These are phyloP conservation scores for Chalcosyrphus nemorum DNA, from an alignment of 2,888 invertebrate species.

Conservation along the genomic window DNA sequence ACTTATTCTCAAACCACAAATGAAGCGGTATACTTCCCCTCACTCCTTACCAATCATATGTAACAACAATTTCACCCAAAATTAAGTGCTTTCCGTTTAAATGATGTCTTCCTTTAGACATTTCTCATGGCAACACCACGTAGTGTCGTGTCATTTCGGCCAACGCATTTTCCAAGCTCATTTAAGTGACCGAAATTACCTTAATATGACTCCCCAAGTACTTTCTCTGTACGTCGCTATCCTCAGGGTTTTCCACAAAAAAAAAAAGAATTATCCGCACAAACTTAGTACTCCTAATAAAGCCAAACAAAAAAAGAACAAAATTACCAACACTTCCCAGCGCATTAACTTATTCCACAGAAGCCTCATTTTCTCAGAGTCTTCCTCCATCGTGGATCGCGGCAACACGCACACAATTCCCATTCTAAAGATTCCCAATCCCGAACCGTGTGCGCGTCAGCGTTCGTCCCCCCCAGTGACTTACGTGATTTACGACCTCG, in stretches of 20 bases:
- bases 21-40: not conserved
- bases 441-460: not conserved
- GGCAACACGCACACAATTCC: constrained; percentile 17
- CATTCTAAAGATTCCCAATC: constrained; percentile 2
- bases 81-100: constrained; percentile 5
- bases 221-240: constrained; percentile 7
- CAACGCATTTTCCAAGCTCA: not conserved
- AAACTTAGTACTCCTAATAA: constrained; percentile 52
- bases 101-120: constrained; percentile 16
- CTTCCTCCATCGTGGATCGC: not conserved
- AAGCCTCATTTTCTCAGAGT: constrained; percentile 41
- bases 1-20: no score
- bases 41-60: not conserved
- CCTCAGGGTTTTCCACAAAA: not conserved
- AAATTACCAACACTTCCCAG: constrained; percentile 16
- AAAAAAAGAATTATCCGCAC: constrained; percentile 33
- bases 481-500: constrained; percentile 51
- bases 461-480: constrained; percentile 6
- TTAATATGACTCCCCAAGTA: constrained; percentile 12
- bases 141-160: not conserved
- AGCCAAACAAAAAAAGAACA: constrained; percentile 19
- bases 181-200: constrained; percentile 11
- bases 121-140: not conserved
- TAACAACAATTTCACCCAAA: not conserved
- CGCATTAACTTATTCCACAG: constrained; percentile 41